Base-by-base conservation (phyloP, 2,113 vertebrate genomes). In the Cheirogaleus medius region DNA sequence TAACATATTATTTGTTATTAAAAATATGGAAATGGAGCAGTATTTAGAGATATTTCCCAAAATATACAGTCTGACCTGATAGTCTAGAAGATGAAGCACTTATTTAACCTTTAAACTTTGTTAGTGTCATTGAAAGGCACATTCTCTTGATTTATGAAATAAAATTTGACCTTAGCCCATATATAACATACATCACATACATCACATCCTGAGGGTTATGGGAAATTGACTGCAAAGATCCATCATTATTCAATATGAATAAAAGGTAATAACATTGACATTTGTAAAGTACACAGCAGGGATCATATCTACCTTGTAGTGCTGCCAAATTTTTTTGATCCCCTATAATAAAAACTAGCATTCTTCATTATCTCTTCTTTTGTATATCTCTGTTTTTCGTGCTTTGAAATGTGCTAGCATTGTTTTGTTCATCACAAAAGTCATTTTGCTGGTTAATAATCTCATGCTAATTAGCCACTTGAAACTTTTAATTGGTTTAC, bases 111-210 rank as follows among this genome's bases (percentile, higher is more conserved):
- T 52, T 49, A 63, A 71, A 78, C 21, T 56, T 93, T n/a, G 44
- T 95, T 49, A 23, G 32, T 47, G 8, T 32, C 44, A 89, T 58
- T 83, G 66, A 95, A 92, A 68, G 80, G 44, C 29, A 69, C 4
- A 84, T 47, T 78, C 18, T 74, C 60, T 93, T 90, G 74, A 73
- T 80, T 87, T 92, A 78, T 71, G 56, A 87, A 60, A 69, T 94
- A 21, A 83, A 87, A 64, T 76, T 81, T 93, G 56, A 87, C 21
- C 8, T 66, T 64, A 47, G 17, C 39, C 20, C 5, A 47, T 86
- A 85, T 80, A 21, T 63, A 60, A 88, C 23, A 29, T 47, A 47
- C 15, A 89, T 92, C 74, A 77, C 44, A 77, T 25, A 47, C 0
- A 77, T 91, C n/a, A 60, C 7, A 58, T 69, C 42, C 34, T 85